Evolutionary conservation across 1,140 invertebrate genomes (phyloP).

Genomic region (Mamestra configurata): DNA sequence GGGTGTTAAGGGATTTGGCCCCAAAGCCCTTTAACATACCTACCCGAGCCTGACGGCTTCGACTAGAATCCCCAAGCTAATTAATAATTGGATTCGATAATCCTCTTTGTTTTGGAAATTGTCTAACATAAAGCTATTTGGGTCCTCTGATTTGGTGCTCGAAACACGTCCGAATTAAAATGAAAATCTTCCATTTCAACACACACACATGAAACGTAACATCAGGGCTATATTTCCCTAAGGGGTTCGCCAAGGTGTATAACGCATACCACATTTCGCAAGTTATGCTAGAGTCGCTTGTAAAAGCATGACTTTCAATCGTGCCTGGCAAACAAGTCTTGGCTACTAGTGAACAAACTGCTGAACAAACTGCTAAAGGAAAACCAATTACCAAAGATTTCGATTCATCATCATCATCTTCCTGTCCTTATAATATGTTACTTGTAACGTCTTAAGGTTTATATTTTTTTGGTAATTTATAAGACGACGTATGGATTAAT

Average conservation of each 20-base stretch:
- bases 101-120: slow-evolving; percentile 37
- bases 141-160: neutral
- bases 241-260: too few relatives aligned
- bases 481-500: neutral
- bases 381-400: too few relatives aligned
- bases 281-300: too few relatives aligned
- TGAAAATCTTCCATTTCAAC: neutral
- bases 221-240: too few relatives aligned
- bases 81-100: slow-evolving; percentile 46
- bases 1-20: slow-evolving; percentile 24
- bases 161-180: neutral
- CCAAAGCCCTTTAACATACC: slow-evolving; percentile 33
- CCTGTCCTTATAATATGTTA: too few relatives aligned
- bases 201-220: neutral
- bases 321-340: too few relatives aligned
- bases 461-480: neutral
- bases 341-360: too few relatives aligned
- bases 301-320: too few relatives aligned
- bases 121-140: slow-evolving; percentile 1
- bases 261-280: too few relatives aligned
- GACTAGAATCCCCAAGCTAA: slow-evolving; percentile 39
- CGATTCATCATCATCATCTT: too few relatives aligned
- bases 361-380: too few relatives aligned
- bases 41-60: slow-evolving; percentile 9
- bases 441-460: neutral